Conservation (phyloP, 2,888 invertebrate genomes). For the Plagodis dolabraria region DNA sequence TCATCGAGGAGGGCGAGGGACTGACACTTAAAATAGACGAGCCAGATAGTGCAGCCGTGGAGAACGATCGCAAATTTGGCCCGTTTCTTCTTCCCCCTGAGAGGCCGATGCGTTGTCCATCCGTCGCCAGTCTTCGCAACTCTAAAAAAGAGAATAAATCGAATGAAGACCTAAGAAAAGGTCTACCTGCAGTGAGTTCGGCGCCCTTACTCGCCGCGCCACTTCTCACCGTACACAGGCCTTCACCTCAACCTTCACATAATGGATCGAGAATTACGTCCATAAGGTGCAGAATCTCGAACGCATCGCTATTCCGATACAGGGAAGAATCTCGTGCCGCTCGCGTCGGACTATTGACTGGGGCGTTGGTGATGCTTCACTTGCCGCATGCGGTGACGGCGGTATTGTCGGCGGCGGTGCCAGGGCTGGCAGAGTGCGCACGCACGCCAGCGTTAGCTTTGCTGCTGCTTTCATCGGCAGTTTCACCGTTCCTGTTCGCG, state of each 20-base stretch:
- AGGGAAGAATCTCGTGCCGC: slow-evolving; percentile 96
- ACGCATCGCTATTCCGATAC: slow-evolving; percentile 93
- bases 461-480: slow-evolving; percentile 86
- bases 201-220: slow-evolving; percentile 79
- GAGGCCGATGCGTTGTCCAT: slow-evolving; percentile 74
- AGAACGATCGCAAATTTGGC: slow-evolving; percentile 69
- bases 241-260: slow-evolving; percentile 75
- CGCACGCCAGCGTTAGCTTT: slow-evolving; percentile 81
- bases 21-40: slow-evolving; percentile 76
- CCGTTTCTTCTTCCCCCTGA: slow-evolving; percentile 77
- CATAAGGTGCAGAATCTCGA: slow-evolving; percentile 91
- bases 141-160: slow-evolving; percentile 74
- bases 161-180: slow-evolving; percentile 67
- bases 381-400: slow-evolving; percentile 86
- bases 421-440: slow-evolving; percentile 78
- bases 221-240: slow-evolving; percentile 60
- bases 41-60: slow-evolving; percentile 55
- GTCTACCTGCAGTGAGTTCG: slow-evolving; percentile 79
- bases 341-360: slow-evolving; percentile 87
- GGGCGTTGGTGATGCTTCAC: slow-evolving; percentile 90
- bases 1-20: slow-evolving; percentile 73
- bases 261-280: slow-evolving; percentile 88
- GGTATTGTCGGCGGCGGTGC: slow-evolving; percentile 71
- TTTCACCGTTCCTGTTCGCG: slow-evolving; percentile 91
- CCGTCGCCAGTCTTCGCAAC: slow-evolving; percentile 74